These are phyloP conservation scores for Drosophila phalerata DNA, from an alignment of 2,888 invertebrate species.

Conservation along the genomic window DNA sequence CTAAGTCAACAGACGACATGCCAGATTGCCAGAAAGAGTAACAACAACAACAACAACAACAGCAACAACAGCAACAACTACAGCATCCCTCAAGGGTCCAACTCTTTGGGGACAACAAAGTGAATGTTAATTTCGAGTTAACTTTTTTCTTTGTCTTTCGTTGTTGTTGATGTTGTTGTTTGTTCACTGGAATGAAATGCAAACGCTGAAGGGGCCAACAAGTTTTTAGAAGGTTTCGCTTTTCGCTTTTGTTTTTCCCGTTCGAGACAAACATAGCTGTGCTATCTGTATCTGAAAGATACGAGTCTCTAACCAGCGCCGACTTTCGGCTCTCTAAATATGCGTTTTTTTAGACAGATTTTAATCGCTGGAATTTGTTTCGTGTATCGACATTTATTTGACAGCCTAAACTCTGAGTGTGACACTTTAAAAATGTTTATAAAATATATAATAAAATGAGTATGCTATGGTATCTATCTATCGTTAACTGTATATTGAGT, in stretches of 20 bases:
- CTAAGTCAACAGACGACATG: slow-evolving; percentile 62
- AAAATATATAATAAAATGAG: slow-evolving; percentile 54
- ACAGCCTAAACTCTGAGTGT: slow-evolving; percentile 71
- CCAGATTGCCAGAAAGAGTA: slow-evolving; percentile 27
- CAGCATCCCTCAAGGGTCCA: slow-evolving; percentile 37
- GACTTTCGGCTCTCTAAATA: slow-evolving; percentile 24
- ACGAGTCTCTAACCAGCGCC: slow-evolving; percentile 6
- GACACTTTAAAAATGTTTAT: slow-evolving; percentile 71
- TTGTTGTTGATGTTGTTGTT: slow-evolving; percentile 30
- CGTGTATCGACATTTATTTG: slow-evolving; percentile 67
- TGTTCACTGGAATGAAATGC: slow-evolving; percentile 47
- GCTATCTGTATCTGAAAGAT: slow-evolving; percentile 47
- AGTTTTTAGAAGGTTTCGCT: slow-evolving; percentile 37
- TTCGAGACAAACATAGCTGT: slow-evolving; percentile 29
- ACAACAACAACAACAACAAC: slow-evolving; percentile 14
- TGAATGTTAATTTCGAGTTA: slow-evolving; percentile 49
- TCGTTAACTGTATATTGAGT: slow-evolving; percentile 35
- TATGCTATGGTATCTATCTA: slow-evolving; percentile 34
- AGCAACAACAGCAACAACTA: slow-evolving; percentile 10
- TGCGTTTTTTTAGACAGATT: slow-evolving; percentile 40
- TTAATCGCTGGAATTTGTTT: slow-evolving; percentile 64
- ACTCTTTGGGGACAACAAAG: slow-evolving; percentile 55
- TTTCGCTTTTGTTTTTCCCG: slow-evolving; percentile 40
- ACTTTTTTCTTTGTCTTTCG: slow-evolving; percentile 33
- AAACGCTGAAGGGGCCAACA: slow-evolving; percentile 39